Conservation (phyloP, 1,140 invertebrate species). For the Panulirus ornatus region DNA sequence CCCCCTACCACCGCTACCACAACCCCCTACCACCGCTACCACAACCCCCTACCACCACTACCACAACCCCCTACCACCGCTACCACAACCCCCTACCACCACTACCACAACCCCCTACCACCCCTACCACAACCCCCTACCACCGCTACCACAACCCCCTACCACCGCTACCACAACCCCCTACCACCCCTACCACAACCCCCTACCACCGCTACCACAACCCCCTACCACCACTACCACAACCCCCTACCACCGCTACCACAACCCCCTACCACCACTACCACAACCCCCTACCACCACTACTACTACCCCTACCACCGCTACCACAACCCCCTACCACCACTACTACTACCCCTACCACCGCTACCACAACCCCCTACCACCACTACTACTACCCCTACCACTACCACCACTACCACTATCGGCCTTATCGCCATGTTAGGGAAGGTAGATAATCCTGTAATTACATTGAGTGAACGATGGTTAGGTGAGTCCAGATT, state of each 20-base stretch:
- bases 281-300: too few species aligned
- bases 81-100: not conserved
- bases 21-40: not conserved
- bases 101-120: not conserved
- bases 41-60: not conserved
- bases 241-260: not conserved
- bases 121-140: not conserved
- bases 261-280: not conserved
- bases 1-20: not conserved
- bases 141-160: not conserved
- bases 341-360: not conserved
- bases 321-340: too few species aligned
- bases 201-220: not conserved
- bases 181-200: not conserved
- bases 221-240: not conserved
- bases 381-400: too few species aligned
- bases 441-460: too few species aligned
- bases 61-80: not conserved
- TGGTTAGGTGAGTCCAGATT: too few species aligned
- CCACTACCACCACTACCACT: too few species aligned
- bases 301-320: not conserved
- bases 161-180: too few species aligned
- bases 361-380: too few species aligned
- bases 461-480: too few species aligned
- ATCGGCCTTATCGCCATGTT: too few species aligned